These are phyloP conservation scores for Minunthozetes semirufus DNA, from an alignment of 2,888 invertebrate species.

Conservation along the genomic window DNA sequence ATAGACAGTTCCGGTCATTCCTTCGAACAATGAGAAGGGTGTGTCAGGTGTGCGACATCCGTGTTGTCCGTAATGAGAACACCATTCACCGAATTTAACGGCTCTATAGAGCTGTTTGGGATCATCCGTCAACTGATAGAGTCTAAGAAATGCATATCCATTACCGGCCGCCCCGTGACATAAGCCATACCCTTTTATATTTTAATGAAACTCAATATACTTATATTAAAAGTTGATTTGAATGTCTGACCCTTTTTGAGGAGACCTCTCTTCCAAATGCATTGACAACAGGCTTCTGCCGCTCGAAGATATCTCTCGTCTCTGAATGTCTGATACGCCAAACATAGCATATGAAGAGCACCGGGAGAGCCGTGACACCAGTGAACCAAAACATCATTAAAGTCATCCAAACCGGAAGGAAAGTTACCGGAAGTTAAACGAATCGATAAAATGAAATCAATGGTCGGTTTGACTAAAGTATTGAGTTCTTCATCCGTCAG, in stretches of 20 bases:
- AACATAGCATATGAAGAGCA: slow-evolving; percentile 59
- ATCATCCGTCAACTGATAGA: slow-evolving; percentile 66
- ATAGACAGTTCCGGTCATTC: slow-evolving; percentile 65
- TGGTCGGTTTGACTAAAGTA: slow-evolving; percentile 46
- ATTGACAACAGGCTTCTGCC: slow-evolving; percentile 64
- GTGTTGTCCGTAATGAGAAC: slow-evolving; percentile 57
- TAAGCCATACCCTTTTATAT: slow-evolving; percentile 66
- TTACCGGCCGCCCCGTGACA: slow-evolving; percentile 86
- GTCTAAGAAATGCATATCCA: slow-evolving; percentile 69
- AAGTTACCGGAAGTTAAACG: slow-evolving; percentile 59
- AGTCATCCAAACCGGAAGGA: slow-evolving; percentile 66
- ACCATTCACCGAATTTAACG: slow-evolving; percentile 43
- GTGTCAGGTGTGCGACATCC: slow-evolving; percentile 61
- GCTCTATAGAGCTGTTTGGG: slow-evolving; percentile 65
- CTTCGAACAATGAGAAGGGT: slow-evolving; percentile 73
- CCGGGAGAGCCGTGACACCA: slow-evolving; percentile 95
- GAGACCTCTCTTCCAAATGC: slow-evolving; percentile 69
- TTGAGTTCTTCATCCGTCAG: slow-evolving; percentile 56
- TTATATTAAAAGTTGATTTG: background rate
- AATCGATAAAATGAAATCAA: slow-evolving; percentile 49
- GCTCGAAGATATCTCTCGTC: slow-evolving; percentile 33
- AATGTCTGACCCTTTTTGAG: slow-evolving; percentile 23
- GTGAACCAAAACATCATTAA: slow-evolving; percentile 69
- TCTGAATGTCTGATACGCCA: slow-evolving; percentile 59
- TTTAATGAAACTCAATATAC: too few relatives aligned